Evolutionary conservation across 2,113 vertebrate species (phyloP), one percentile per base, ranked within the genome.

Genomic region (Genyomyrus donnyi): DNA sequence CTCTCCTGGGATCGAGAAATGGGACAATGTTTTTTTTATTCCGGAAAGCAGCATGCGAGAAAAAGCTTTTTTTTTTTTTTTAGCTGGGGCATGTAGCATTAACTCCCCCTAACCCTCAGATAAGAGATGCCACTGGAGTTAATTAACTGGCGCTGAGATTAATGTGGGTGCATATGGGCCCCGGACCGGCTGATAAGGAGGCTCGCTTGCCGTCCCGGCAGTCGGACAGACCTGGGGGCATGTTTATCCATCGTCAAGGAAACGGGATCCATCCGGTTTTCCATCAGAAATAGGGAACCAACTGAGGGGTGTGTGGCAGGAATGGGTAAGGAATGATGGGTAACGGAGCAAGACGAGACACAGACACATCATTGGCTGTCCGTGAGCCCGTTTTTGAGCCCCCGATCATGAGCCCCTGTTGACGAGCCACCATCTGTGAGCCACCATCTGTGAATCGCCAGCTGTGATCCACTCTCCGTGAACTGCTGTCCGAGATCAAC

Each of bases 21-120:
- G 90, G 89, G 91, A 90, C 91, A 89, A 91, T 90, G 88, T 88
- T 91, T 92, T 91, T 83, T 91, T 91, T 91, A 90, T 87, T 87
- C 90, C 80, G 42, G 74, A 89, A 91, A 83, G 80, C 89, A 56
- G 5, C 19, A 56, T 21, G 52, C 5, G 1, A 53, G 5, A 19
- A 5, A 53, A 53, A 53, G 50, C 13, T 52, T 52, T 52, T 52
- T 52, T 52, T 50, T 35, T 52, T 52, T 52, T 49, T 48, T 48
- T 48, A 13, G 50, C 50, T 74, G 24, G 46, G 85, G 70, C 77
- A 21, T 11, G 24, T 21, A 21, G 80, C 58, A 85, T 87, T 88
- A 91, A 70, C 62, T 24, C 87, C 89, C 88, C 88, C 39, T 6
- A 66, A 45, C 46, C 53, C 53, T 50, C 83, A 85, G 90, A 90